Conservation (phyloP, 2,113 vertebrate genomes). For the Cyphotilapia sp. region DNA sequence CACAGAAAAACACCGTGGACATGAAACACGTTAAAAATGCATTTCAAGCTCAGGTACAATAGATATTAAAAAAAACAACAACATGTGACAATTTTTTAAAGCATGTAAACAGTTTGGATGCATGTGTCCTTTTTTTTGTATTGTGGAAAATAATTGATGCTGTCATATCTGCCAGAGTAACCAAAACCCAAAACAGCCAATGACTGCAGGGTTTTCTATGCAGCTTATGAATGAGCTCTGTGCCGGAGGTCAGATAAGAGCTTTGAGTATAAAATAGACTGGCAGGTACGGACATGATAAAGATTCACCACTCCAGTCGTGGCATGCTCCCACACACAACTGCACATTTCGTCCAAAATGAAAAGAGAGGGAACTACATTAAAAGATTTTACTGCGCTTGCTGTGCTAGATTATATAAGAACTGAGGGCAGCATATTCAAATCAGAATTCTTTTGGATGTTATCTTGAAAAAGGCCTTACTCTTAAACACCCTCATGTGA, state of each 20-base stretch:
- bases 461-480: background rate
- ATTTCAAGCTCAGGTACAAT: background rate
- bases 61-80: background rate
- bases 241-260: background rate
- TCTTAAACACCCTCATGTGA: background rate
- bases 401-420: background rate
- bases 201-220: background rate
- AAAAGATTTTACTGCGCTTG: background rate
- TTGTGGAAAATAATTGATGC: background rate
- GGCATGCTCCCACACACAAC: background rate
- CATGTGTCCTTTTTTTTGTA: background rate
- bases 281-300: background rate
- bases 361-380: background rate
- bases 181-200: background rate
- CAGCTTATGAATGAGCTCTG: background rate
- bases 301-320: background rate
- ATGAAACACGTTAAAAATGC: background rate
- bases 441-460: background rate
- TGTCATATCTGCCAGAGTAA: background rate
- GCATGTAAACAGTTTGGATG: background rate
- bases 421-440: background rate
- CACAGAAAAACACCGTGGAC: background rate
- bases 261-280: background rate
- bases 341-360: background rate
- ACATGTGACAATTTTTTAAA: background rate